A percentile compares a stretch with the other conserved stretches of the same genome.
Conservation (phyloP, 2,888 invertebrate genomes). For the Taphrorychus bicolor region DNA sequence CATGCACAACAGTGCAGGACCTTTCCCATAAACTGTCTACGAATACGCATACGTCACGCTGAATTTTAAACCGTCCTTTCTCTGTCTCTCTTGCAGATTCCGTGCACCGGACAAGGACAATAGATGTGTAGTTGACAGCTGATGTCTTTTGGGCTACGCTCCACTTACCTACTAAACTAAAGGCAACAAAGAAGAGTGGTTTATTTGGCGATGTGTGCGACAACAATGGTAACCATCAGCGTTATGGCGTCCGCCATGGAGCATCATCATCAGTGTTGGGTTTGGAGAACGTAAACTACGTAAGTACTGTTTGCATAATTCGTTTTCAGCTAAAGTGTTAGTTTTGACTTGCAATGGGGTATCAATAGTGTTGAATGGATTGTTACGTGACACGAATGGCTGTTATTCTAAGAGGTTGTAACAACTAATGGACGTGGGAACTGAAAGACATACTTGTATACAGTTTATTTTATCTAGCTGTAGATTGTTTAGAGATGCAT, state of each 20-base stretch:
- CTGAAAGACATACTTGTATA: not conserved
- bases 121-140: constrained; percentile 54
- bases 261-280: no score
- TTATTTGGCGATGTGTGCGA: constrained; percentile 56
- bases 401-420: no score
- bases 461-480: no score
- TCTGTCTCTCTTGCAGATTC: constrained; percentile 45
- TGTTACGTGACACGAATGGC: no score
- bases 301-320: no score
- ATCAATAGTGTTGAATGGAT: not conserved
- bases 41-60: constrained; percentile 55
- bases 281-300: no score
- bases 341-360: no score
- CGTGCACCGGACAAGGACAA: constrained; percentile 46
- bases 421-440: not conserved
- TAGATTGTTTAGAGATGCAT: no score
- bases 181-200: constrained; percentile 50
- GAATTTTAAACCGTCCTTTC: constrained; percentile 54
- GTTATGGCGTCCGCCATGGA: no score
- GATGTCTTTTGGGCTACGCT: constrained; percentile 53
- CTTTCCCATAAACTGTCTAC: constrained; percentile 50
- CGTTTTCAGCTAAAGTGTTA: no score
- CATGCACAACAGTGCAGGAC: constrained; percentile 9
- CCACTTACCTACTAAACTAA: constrained; percentile 46
- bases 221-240: no score